phyloP scores from a whole-genome alignment of 2,888 invertebrate genomes.

The Lithodes maja region DNA sequence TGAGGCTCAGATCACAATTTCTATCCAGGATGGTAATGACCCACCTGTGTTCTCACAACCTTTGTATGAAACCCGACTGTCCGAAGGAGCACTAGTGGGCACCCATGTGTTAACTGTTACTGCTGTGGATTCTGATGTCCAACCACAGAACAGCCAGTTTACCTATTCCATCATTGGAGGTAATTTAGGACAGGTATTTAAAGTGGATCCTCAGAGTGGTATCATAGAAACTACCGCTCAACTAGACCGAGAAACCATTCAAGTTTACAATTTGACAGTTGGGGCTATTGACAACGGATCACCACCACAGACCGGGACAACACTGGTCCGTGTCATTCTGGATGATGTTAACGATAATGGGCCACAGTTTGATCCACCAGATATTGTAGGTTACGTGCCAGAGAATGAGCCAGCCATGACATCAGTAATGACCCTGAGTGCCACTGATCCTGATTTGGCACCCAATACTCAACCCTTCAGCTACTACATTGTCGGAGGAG shows the following conservation, averaged over 20 bases:
- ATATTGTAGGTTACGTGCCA: conserved; percentile 84
- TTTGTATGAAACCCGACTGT: conserved; percentile 85
- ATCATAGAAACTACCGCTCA: conserved; percentile 82
- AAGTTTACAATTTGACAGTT: conserved; percentile 84
- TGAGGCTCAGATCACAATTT: conserved; percentile 94
- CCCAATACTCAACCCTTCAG: conserved; percentile 94
- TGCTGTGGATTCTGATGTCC: conserved; percentile 93
- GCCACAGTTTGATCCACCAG: conserved; percentile 85
- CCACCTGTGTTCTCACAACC: conserved; percentile 92
- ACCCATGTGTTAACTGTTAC: conserved; percentile 85
- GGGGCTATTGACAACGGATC: conserved; percentile 92
- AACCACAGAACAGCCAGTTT: conserved; percentile 93
- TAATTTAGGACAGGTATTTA: conserved; percentile 88
- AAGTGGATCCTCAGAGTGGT: conserved; percentile 90
- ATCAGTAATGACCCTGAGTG: conserved; percentile 87
- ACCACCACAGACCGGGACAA: conserved; percentile 94
- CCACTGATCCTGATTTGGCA: conserved; percentile 91
- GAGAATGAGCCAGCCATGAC: conserved; percentile 92
- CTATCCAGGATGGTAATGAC: conserved; percentile 96
- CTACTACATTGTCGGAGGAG: conserved; percentile 86
- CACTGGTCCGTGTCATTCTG: conserved; percentile 86
- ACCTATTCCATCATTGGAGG: conserved; percentile 92
- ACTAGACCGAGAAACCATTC: conserved; percentile 87
- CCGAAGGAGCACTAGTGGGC: conserved; percentile 86
- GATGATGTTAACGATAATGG: conserved; percentile 96